Evolutionary conservation across 2,113 vertebrate genomes (phyloP).

Genomic region (Porphyrio hochstetteri): DNA sequence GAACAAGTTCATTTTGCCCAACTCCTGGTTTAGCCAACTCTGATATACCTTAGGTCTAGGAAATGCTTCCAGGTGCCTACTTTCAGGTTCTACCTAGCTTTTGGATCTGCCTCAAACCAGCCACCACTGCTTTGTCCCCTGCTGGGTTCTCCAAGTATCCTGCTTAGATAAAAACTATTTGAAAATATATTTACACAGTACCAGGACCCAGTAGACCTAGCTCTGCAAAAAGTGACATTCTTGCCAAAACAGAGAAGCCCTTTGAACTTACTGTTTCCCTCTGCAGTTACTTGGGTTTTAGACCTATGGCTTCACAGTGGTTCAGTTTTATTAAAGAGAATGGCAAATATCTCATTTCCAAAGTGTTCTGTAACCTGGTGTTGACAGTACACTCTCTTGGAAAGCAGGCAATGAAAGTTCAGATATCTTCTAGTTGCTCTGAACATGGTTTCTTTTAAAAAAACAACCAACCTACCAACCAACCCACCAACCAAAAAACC

Average conservation of each 20-base stretch:
- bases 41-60: not conserved
- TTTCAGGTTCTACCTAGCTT: not conserved
- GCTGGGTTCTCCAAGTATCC: not conserved
- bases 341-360: not conserved
- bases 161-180: not conserved
- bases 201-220: not conserved
- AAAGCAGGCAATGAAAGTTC: not conserved
- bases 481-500: not conserved
- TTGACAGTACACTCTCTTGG: not conserved
- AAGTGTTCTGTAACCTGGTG: not conserved
- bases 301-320: not conserved
- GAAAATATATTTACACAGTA: not conserved
- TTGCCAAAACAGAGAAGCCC: not conserved
- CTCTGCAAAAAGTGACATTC: not conserved
- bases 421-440: not conserved
- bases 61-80: not conserved
- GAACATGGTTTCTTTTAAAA: not conserved
- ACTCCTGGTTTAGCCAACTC: not conserved
- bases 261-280: not conserved
- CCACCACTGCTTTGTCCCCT: not conserved
- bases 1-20: not conserved
- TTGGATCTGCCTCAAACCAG: not conserved
- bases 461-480: no score
- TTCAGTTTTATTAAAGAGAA: not conserved
- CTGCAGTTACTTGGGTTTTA: not conserved